Percentiles rank a stretch among this genome's conserved stretches.
Conservation (phyloP, 2,113 vertebrate genomes). For the Mirza zaza region DNA sequence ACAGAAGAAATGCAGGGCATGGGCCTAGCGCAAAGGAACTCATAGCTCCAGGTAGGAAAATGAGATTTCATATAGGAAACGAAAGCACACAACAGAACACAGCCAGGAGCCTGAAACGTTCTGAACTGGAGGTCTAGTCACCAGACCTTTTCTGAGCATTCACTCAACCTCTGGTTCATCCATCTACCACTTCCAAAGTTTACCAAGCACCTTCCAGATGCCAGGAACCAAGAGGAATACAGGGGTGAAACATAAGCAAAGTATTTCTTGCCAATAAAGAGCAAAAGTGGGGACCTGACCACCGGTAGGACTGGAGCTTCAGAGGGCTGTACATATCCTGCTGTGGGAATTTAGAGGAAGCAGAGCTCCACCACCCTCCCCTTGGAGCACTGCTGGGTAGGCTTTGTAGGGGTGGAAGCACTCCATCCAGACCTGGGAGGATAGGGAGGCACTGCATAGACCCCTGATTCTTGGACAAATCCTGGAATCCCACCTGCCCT, state of each 20-base stretch:
- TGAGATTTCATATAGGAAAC: neutral
- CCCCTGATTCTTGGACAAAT: neutral
- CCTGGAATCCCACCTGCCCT: neutral
- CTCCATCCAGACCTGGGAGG: neutral
- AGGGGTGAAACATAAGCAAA: neutral
- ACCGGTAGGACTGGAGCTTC: accelerated
- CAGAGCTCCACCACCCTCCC: neutral
- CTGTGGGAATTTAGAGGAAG: neutral
- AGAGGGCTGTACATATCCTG: accelerated
- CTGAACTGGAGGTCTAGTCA: neutral
- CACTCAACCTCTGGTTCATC: neutral
- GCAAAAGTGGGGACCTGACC: neutral
- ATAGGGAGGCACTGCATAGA: neutral
- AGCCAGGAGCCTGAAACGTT: neutral
- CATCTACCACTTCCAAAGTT: neutral
- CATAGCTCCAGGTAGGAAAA: accelerated
- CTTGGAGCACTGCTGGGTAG: neutral
- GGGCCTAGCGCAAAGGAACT: neutral
- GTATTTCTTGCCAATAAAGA: neutral
- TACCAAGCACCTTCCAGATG: neutral
- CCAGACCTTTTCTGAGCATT: neutral
- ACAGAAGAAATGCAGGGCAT: neutral
- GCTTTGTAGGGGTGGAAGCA: neutral
- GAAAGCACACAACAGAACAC: neutral
- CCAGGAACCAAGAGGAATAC: accelerated